A percentile compares a stretch with the other conserved stretches of the same genome.
phyloP scores from a whole-genome alignment of 2,888 invertebrate genomes.

The Trissoscelio sp. region DNA sequence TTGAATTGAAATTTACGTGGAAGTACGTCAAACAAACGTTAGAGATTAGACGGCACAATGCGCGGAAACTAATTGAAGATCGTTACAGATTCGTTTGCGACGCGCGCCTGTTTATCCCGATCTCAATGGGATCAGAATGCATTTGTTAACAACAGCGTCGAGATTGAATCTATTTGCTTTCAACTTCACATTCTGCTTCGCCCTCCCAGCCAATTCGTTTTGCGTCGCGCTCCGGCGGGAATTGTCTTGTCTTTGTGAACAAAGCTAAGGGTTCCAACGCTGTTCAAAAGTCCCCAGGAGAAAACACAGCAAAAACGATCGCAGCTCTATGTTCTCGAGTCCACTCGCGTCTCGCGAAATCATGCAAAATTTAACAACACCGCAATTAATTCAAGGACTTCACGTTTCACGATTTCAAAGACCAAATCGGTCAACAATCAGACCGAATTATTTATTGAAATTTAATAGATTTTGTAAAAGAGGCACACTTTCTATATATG shows the following conservation, averaged over 20 bases:
- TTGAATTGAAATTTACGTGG: neutral
- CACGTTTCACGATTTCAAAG: neutral
- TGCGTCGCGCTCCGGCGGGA: conserved; percentile 29
- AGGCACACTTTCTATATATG: too few relatives aligned
- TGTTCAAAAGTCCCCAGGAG: conserved; percentile 27
- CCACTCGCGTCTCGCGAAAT: neutral
- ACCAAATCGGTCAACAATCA: neutral
- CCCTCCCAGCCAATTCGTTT: conserved; percentile 43
- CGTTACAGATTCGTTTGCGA: conserved; percentile 47
- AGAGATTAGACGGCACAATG: conserved; percentile 28
- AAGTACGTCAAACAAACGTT: conserved; percentile 16
- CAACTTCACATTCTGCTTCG: conserved; percentile 19
- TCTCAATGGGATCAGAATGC: conserved; percentile 49
- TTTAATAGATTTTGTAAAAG: neutral
- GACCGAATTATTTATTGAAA: neutral
- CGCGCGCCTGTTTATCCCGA: conserved; percentile 44
- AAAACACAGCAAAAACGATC: neutral
- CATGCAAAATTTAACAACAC: conserved; percentile 11
- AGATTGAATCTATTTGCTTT: conserved; percentile 59
- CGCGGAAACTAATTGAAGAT: conserved; percentile 45
- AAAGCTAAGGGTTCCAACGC: conserved; percentile 30
- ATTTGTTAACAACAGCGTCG: conserved; percentile 52
- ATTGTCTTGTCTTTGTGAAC: conserved; percentile 40
- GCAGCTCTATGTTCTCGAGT: neutral
- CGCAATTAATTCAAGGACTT: conserved; percentile 14